Evolutionary conservation across 2,888 invertebrate genomes (phyloP).

Genomic region (Pachydiplax longipennis): DNA sequence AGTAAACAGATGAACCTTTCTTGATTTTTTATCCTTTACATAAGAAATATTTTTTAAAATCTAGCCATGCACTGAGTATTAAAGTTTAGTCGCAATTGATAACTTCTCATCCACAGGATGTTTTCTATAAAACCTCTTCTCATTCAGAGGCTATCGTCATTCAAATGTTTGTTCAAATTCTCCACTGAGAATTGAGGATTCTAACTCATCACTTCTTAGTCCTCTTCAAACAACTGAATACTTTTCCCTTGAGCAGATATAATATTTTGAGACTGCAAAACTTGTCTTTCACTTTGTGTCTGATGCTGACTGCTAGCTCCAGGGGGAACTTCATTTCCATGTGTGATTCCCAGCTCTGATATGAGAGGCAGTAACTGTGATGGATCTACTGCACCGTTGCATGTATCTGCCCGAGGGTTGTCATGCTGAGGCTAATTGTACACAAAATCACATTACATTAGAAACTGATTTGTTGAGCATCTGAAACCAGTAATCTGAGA

Average conservation of each 20-base stretch:
- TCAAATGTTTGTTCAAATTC: too few species aligned
- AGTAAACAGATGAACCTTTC: too few species aligned
- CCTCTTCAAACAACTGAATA: background rate
- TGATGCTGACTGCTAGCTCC: background rate
- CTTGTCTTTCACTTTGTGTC: background rate
- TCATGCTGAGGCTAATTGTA: background rate
- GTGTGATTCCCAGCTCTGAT: background rate
- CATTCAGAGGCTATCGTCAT: too few species aligned
- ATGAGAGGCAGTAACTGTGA: constrained; percentile 6
- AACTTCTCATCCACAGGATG: too few species aligned
- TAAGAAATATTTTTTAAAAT: too few species aligned
- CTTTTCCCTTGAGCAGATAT: background rate
- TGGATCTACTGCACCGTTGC: background rate
- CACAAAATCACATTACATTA: too few species aligned
- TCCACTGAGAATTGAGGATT: too few species aligned
- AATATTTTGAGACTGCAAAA: background rate
- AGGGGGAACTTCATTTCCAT: background rate
- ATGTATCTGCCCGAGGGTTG: background rate
- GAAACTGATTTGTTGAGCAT: background rate
- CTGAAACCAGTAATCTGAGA: background rate
- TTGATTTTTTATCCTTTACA: too few species aligned
- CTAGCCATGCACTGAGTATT: too few species aligned
- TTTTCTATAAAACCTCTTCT: too few species aligned
- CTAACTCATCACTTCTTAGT: background rate
- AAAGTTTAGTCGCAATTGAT: too few species aligned